Evolutionary conservation across 1,140 invertebrate species (phyloP), one percentile per base, ranked within the genome.

Genomic region (Pseudoatta argentina): DNA sequence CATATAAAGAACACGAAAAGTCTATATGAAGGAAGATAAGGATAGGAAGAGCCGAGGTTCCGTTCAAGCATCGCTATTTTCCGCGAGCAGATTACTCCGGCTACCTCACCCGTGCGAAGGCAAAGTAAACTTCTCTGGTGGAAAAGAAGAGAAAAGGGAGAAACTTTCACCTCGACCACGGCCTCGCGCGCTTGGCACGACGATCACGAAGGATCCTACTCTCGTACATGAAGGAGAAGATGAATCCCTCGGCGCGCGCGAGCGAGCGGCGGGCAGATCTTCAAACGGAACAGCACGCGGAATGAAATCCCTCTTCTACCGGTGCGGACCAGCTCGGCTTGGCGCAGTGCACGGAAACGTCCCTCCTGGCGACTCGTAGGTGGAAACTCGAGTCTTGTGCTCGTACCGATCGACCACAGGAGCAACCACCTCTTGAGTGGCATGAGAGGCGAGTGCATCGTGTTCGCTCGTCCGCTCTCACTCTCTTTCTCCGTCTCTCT

Each of bases 381-480:
- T 89, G 87, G 88, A 89, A 89, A 89, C 85, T 87, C 72, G 77
- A 64, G 48, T 89, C 77, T 86, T 53, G 82, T 86, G 82, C 44
- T 79, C 87, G 64, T 83, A 77, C 88, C 64, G 72, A 83, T 89
- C 85, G 78, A 78, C 78, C 85, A 75, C 88, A 79, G 85, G 85
- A 87, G 88, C 88, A 89, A 89, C 85, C 88, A 86, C 88, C 88
- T 89, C 81, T 89, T 76, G 86, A 87, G 88, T 87, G 86, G 75
- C 78, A 86, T 55, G 53, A 67, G 83, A 85, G 82, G 63, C 82
- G 73, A 78, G 51, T 51, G 75, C 59, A 59, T 66, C 27, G 3
- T 66, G 21, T 72, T n/a, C 21, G 57, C 79, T 57, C 73, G 27
- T 30, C 27, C 27, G 27, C 27, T 30, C 27, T 30, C 27, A 30